Conservation (phyloP, 2,888 invertebrate genomes). For the Galeopsomyia nigrocyanea region DNA sequence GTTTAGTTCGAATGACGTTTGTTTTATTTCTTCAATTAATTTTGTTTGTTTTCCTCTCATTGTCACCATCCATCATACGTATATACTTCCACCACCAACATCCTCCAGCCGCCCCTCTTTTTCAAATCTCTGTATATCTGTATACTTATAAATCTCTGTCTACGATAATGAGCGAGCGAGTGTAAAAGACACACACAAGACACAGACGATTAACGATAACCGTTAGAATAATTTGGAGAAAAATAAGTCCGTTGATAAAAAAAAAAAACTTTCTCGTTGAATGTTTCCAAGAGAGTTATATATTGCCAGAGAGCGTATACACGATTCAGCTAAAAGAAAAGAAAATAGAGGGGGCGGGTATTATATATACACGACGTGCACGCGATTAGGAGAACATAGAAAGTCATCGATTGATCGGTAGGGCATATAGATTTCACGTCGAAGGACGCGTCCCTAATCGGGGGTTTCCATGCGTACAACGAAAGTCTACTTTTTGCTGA, state of each 20-base stretch:
- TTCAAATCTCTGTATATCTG: conserved; percentile 1
- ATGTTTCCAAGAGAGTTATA: too few species aligned
- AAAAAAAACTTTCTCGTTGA: too few species aligned
- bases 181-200: conserved; percentile 1
- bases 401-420: conserved; percentile 38
- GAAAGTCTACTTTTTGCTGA: conserved; percentile 12
- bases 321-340: not conserved
- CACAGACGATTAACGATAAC: conserved; percentile 41
- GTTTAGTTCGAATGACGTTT: conserved; percentile 65
- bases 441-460: conserved; percentile 23
- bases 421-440: conserved; percentile 9
- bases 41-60: conserved; percentile 41
- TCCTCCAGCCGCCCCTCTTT: too few species aligned
- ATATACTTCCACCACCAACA: not conserved
- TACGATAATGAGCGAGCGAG: conserved; percentile 22
- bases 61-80: conserved; percentile 35
- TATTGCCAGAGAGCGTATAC: not conserved
- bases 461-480: conserved; percentile 27
- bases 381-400: conserved; percentile 40
- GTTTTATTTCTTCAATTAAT: conserved; percentile 46
- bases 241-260: too few species aligned
- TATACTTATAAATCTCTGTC: not conserved
- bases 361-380: conserved; percentile 6
- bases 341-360: too few species aligned
- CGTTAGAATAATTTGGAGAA: too few species aligned